Conservation (phyloP, 2,888 invertebrate genomes). For the Psylliodes chrysocephalus region DNA sequence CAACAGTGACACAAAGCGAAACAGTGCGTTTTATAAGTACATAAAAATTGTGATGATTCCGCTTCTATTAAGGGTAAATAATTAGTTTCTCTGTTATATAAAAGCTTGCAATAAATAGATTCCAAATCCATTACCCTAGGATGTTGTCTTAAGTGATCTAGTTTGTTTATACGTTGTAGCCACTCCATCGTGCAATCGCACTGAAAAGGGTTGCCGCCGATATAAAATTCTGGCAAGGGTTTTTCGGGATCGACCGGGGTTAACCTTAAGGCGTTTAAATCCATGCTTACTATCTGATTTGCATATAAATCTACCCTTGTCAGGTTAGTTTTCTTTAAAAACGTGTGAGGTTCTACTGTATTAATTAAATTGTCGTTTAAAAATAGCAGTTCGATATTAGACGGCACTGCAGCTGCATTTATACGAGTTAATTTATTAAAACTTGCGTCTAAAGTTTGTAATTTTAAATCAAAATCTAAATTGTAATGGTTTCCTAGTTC, state of each 20-base stretch:
- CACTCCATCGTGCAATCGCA: slow-evolving; percentile 97
- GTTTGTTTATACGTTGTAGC: slow-evolving; percentile 90
- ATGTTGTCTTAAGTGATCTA: slow-evolving; percentile 84
- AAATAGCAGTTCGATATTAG: slow-evolving; percentile 86
- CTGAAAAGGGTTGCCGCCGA: slow-evolving; percentile 93
- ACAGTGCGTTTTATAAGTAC: slow-evolving; percentile 92
- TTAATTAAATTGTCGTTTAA: slow-evolving; percentile 90
- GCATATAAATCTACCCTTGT: slow-evolving; percentile 92
- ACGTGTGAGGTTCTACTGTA: slow-evolving; percentile 87
- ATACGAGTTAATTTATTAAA: slow-evolving; percentile 87
- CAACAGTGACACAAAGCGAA: slow-evolving; percentile 96
- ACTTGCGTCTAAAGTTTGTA: slow-evolving; percentile 90
- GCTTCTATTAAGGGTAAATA: slow-evolving; percentile 89
- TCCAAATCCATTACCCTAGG: slow-evolving; percentile 92
- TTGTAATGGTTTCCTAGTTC: slow-evolving; percentile 82
- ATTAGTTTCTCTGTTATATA: slow-evolving; percentile 85
- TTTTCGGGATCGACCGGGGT: slow-evolving; percentile 81
- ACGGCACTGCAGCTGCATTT: slow-evolving; percentile 80
- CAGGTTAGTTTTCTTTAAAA: slow-evolving; percentile 87
- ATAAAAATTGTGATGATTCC: slow-evolving; percentile 89
- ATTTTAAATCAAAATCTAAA: slow-evolving; percentile 75
- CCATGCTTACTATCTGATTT: slow-evolving; percentile 90
- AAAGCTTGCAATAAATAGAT: slow-evolving; percentile 87
- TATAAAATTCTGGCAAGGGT: slow-evolving; percentile 88
- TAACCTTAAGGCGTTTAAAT: slow-evolving; percentile 86